Base-by-base conservation (phyloP, 1,140 invertebrate species). In the Drosophila parabipectinata region DNA sequence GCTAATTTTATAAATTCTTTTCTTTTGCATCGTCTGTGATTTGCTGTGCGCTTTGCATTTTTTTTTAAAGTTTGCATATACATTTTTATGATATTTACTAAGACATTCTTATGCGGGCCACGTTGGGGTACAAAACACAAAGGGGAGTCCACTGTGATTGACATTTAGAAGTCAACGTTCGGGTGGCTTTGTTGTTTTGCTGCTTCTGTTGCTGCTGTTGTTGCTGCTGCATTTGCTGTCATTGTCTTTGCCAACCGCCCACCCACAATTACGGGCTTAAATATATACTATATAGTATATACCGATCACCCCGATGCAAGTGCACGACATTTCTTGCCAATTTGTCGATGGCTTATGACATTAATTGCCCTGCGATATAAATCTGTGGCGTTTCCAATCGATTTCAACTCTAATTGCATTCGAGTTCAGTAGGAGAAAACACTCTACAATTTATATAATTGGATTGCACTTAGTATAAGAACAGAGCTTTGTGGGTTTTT, bases 91-190 rank as follows among this genome's bases (percentile, higher is more conserved):
- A 79, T 72, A 81, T 83, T 79, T 83, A 83, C 79, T 83, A 83
- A 83, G 76, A 71, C 53, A 71, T 83, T 82, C 61, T 78, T 79
- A 84, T 84, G 76, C 80, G 72, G 51, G 52, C 50, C 80, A 79
- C 80, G 79, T 80, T 58, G 59, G 9, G 9, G 14, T 2, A 18
- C 41, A 44, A 9, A 0, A 26, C 24, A 24, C 30, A 9, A n/a
- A 21, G 47, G 28, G 54, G 72, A 61, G 54, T 45, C 56, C 26
- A 66, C 80, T 64, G 66, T 84, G 80, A 84, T 84, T 84, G 80
- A 84, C 80, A 84, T 84, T 84, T 84, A 84, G 76, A 84, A 84
- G 80, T 84, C 80, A 84, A 84, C 67, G 80, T 64, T 84, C 80
- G 80, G 54, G 45, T 73, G 57, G 78, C 60, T 53, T 59, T 53